Evolutionary conservation across 2,888 invertebrate genomes (phyloP).

Genomic region (Plagodis pulveraria): DNA sequence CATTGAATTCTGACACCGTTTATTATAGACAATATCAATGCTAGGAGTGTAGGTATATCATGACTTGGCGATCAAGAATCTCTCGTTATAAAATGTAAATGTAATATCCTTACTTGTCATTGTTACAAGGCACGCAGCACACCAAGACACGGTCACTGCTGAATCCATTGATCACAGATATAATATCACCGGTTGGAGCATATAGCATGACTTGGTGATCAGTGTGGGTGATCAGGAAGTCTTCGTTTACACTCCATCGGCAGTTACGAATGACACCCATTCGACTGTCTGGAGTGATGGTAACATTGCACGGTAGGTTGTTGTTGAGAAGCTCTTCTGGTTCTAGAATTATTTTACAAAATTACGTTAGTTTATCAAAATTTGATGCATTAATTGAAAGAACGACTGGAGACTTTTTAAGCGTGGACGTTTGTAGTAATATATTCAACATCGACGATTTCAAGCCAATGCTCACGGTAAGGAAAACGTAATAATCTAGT

Average conservation of each 20-base stretch:
- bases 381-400: too few species aligned
- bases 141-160: constrained; percentile 60
- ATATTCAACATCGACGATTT: too few species aligned
- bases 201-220: constrained; percentile 67
- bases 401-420: too few species aligned
- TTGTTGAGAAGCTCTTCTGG: constrained; percentile 67
- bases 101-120: constrained; percentile 49
- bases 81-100: neutral
- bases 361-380: neutral
- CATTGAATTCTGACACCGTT: too few species aligned
- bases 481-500: too few species aligned
- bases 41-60: too few species aligned
- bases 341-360: constrained; percentile 47
- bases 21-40: too few species aligned
- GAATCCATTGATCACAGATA: constrained; percentile 57
- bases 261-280: constrained; percentile 64
- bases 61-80: too few species aligned
- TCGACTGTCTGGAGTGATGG: constrained; percentile 54
- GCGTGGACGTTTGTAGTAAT: too few species aligned
- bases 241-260: constrained; percentile 68
- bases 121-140: constrained; percentile 63
- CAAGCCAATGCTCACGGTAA: too few species aligned
- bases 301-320: constrained; percentile 58
- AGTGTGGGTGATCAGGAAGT: constrained; percentile 69
- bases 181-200: constrained; percentile 55